A percentile compares a stretch with the other conserved stretches of the same genome.
These are phyloP conservation scores for Spilosoma lubricipeda DNA, from an alignment of 2,888 invertebrate genomes.

Conservation along the genomic window DNA sequence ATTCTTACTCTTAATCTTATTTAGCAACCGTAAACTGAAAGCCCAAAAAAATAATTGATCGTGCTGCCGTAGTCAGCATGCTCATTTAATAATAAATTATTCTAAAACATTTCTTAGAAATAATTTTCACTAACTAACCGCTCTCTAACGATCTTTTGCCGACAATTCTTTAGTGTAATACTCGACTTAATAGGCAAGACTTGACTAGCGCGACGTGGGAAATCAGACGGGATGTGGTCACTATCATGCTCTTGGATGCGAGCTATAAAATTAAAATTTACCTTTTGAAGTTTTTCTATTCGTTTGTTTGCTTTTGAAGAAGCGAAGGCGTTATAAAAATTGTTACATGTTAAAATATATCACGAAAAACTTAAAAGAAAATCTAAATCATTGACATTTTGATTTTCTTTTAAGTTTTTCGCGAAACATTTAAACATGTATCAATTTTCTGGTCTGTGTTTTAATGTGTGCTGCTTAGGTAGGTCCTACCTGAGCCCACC, in stretches of 20 bases:
- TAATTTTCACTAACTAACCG: slow-evolving; percentile 28
- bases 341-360: not conserved
- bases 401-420: not conserved
- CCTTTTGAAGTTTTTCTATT: not conserved
- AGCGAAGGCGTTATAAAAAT: not conserved
- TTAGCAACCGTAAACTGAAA: slow-evolving; percentile 13
- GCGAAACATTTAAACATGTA: no score
- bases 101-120: slow-evolving; percentile 36
- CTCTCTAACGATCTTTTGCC: slow-evolving; percentile 48
- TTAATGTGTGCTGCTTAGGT: no score
- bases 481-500: not conserved
- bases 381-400: not conserved
- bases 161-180: slow-evolving; percentile 56
- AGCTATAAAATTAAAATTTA: not conserved
- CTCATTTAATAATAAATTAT: not conserved
- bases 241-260: not conserved
- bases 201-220: slow-evolving; percentile 54
- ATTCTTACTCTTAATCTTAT: no score
- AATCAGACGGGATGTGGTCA: slow-evolving; percentile 57
- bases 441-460: not conserved
- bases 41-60: not conserved
- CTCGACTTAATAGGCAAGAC: slow-evolving; percentile 60
- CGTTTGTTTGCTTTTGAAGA: not conserved
- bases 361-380: not conserved
- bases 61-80: not conserved